These are phyloP conservation scores for Chionis minor DNA, from an alignment of 2,113 vertebrate species.

Conservation along the genomic window DNA sequence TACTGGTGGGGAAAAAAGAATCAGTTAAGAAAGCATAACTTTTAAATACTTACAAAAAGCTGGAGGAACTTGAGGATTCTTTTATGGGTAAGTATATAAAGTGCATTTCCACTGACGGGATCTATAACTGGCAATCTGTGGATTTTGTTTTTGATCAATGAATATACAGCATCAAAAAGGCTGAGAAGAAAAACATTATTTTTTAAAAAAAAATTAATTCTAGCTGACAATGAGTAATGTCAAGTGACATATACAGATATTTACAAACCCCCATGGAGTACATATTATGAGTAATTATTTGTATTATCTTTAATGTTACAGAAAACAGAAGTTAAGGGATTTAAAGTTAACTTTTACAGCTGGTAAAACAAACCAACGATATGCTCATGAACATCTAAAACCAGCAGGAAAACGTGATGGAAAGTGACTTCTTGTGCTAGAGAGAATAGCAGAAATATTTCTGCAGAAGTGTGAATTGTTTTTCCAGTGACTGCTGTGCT, in stretches of 20 bases:
- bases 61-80: constrained; percentile 99
- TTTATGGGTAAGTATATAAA: constrained; percentile 99
- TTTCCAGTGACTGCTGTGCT: not conserved
- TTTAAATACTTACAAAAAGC: constrained; percentile 92
- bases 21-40: not conserved
- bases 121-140: constrained; percentile 97
- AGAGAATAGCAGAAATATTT: not conserved
- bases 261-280: not conserved
- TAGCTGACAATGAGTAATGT: not conserved
- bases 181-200: constrained; percentile 74
- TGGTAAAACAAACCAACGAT: not conserved
- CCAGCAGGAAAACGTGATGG: not conserved
- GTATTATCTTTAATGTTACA: not conserved
- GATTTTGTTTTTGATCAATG: constrained; percentile 98
- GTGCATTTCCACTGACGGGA: constrained; percentile 94
- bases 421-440: not conserved
- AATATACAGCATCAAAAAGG: constrained; percentile 94
- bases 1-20: not conserved
- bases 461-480: not conserved
- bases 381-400: not conserved
- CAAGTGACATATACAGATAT: not conserved
- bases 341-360: not conserved
- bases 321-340: not conserved
- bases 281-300: not conserved
- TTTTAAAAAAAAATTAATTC: constrained; percentile 17